These are phyloP conservation scores for Pseudomugil gertrudae DNA, from an alignment of 2,797 vertebrate genomes.

Conservation along the genomic window DNA sequence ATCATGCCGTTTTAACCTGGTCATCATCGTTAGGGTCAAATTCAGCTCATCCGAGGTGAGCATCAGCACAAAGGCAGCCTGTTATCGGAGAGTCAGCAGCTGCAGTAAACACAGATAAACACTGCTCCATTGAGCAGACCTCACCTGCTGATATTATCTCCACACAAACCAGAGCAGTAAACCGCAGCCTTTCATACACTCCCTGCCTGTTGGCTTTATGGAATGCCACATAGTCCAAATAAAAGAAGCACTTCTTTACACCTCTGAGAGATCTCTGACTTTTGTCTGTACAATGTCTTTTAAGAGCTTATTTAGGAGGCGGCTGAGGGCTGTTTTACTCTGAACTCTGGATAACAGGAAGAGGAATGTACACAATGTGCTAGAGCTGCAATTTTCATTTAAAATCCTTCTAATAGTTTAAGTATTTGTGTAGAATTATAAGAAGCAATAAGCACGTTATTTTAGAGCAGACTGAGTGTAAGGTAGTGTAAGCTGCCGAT, in stretches of 20 bases:
- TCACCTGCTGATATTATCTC: constrained; percentile 85
- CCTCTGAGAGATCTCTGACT: constrained; percentile 37
- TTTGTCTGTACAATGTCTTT: constrained; percentile 32
- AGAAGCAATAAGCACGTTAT: neutral
- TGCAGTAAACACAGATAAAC: constrained; percentile 81
- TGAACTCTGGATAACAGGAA: neutral
- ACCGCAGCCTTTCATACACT: constrained; percentile 75
- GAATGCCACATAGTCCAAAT: constrained; percentile 62
- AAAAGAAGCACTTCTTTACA: constrained; percentile 61
- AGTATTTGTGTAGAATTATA: neutral
- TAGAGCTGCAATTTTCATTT: neutral
- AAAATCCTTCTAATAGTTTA: neutral
- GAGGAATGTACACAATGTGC: neutral
- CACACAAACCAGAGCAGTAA: constrained; percentile 70
- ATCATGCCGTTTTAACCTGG: constrained; percentile 29
- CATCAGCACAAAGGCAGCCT: constrained; percentile 64
- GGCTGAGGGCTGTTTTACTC: neutral
- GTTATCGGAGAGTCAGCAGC: constrained; percentile 78
- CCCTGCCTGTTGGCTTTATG: constrained; percentile 69
- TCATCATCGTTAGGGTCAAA: constrained; percentile 51
- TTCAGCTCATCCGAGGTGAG: constrained; percentile 47
- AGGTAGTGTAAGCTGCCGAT: neutral
- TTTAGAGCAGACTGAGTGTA: neutral
- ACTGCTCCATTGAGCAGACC: constrained; percentile 72
- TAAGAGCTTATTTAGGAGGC: constrained; percentile 18